Percentiles rank a stretch among this genome's conserved stretches.
Conservation (phyloP, 2,797 vertebrate genomes). For the Hemibagrus guttatus region DNA sequence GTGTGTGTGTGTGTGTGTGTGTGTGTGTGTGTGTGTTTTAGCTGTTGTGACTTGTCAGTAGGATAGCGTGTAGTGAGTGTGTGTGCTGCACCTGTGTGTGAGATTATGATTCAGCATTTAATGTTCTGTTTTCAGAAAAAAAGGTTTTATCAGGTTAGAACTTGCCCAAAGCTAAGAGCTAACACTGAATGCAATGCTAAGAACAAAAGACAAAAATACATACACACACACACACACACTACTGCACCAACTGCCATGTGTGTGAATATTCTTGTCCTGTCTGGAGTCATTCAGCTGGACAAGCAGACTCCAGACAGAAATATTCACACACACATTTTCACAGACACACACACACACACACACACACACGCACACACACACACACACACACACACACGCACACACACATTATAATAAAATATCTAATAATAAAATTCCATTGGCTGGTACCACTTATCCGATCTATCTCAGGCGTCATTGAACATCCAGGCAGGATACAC, state of each 20-base stretch:
- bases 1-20: conserved; percentile 2
- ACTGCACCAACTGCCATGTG: background rate
- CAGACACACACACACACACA: too few relatives aligned
- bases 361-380: background rate
- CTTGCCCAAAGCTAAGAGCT: conserved; percentile 28
- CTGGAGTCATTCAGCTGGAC: background rate
- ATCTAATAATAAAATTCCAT: too few relatives aligned
- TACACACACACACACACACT: conserved; percentile 1
- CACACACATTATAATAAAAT: too few relatives aligned
- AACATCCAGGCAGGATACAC: too few relatives aligned
- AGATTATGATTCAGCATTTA: conserved; percentile 54
- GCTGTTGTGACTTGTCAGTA: conserved; percentile 41
- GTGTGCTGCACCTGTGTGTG: conserved; percentile 27
- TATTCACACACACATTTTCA: background rate
- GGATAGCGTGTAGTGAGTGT: conserved; percentile 40
- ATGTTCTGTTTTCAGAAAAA: conserved; percentile 39
- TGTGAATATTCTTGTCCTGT: conserved; percentile 8
- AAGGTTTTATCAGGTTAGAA: conserved; percentile 42
- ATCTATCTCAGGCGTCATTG: too few relatives aligned
- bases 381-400: background rate
- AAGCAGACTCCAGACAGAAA: background rate
- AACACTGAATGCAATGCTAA: background rate
- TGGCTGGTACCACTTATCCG: too few relatives aligned
- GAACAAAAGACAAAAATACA: conserved; percentile 12
- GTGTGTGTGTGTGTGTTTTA: background rate